Conservation (phyloP, 1,140 invertebrate genomes). For the Heliconius eleuchia region DNA sequence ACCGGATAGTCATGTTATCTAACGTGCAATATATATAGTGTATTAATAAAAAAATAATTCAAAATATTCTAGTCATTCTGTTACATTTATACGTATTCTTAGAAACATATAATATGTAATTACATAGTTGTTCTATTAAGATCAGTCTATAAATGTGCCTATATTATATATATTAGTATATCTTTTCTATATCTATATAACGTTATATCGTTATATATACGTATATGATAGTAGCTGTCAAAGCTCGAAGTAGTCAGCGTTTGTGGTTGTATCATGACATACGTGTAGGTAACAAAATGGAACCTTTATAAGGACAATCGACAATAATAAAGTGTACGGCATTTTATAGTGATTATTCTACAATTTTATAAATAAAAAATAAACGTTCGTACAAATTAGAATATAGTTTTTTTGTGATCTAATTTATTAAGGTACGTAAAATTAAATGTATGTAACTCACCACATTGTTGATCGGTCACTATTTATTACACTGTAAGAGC, state of each 20-base stretch:
- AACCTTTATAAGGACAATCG: background rate
- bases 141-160: background rate
- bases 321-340: background rate
- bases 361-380: background rate
- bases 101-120: background rate
- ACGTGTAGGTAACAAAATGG: background rate
- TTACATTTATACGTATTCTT: background rate
- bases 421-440: background rate
- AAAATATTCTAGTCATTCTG: background rate
- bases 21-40: background rate
- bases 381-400: background rate
- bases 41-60: background rate
- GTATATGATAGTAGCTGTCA: background rate
- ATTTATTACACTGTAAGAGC: background rate
- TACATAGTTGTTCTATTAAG: background rate
- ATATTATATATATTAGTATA: no score
- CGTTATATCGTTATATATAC: background rate
- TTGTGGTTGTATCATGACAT: background rate
- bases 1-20: background rate
- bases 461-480: slow-evolving; percentile 15
- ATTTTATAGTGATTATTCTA: background rate
- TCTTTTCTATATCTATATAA: background rate
- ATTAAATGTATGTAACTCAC: background rate
- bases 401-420: background rate
- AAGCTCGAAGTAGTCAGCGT: background rate